These are phyloP conservation scores for Seriola quinqueradiata DNA, from an alignment of 2,113 vertebrate genomes.

Conservation along the genomic window DNA sequence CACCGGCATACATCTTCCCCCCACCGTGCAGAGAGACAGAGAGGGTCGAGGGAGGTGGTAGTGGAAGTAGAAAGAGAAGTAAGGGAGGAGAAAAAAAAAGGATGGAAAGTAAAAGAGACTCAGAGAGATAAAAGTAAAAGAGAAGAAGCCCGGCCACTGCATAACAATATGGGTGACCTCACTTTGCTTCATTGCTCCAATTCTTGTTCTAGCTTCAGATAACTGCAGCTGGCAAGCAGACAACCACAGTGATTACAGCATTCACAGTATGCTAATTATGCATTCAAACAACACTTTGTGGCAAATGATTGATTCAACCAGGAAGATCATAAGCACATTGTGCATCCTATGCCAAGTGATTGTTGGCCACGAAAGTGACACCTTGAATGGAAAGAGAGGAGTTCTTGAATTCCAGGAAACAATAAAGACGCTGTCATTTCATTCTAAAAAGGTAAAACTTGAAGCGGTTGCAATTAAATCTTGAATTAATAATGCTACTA, in stretches of 20 bases:
- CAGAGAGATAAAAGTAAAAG: slow-evolving; percentile 76
- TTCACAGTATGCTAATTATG: slow-evolving; percentile 62
- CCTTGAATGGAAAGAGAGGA: slow-evolving; percentile 53
- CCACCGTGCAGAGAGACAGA: slow-evolving; percentile 68
- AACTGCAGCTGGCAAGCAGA: slow-evolving; percentile 43
- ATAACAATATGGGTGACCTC: slow-evolving; percentile 80
- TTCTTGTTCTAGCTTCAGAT: slow-evolving; percentile 67
- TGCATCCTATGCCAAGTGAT: slow-evolving; percentile 52
- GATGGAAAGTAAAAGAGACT: slow-evolving; percentile 73
- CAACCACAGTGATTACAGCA: slow-evolving; percentile 53
- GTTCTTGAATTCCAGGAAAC: slow-evolving; percentile 57
- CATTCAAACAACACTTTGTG: slow-evolving; percentile 66
- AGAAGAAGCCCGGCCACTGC: slow-evolving; percentile 68
- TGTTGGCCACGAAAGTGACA: slow-evolving; percentile 58
- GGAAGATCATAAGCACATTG: slow-evolving; percentile 56
- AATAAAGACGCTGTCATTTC: slow-evolving; percentile 49
- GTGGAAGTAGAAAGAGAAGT: slow-evolving; percentile 76
- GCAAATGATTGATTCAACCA: slow-evolving; percentile 59
- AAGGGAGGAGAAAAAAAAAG: slow-evolving; percentile 49
- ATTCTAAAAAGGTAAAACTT: slow-evolving; percentile 39
- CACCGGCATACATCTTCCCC: slow-evolving; percentile 83
- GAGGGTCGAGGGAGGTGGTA: slow-evolving; percentile 66
- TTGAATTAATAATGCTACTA: slow-evolving; percentile 57
- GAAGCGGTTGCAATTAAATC: slow-evolving; percentile 53
- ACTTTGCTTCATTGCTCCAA: slow-evolving; percentile 73